Evolutionary conservation across 2,888 invertebrate species (phyloP), one percentile per base, ranked within the genome.

Genomic region (Cephus spinipes): DNA sequence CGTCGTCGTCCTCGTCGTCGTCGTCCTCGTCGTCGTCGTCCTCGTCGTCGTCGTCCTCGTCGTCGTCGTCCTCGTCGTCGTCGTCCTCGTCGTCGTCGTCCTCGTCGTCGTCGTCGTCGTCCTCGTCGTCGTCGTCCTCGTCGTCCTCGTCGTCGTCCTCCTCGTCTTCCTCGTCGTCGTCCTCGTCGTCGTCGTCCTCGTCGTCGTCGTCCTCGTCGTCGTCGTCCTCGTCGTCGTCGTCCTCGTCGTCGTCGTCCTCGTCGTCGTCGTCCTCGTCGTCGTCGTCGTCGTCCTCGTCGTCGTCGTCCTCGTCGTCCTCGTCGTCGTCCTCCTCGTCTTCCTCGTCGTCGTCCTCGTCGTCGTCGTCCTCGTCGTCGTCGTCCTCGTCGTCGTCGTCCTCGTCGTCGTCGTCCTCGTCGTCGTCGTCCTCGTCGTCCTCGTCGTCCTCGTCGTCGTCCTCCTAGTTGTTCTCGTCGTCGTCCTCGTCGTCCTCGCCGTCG

Each of bases 271-370:
- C 36, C 6, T n/a, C 11, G 23, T 6, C 32, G 9, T 6, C 68
- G 35, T 68, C 68, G 68, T 68, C 68, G 12, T 68, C 68, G 68
- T 68, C 68, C 12, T 68, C 68, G 12, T 68, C 68, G 68, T 68
- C 68, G 68, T 68, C 68, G 68, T 68, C 68, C 68, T 68, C 68
- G 68, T 68, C 68, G 68, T 68, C 68, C 68, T 68, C 68, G 68
- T 68, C 68, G 12, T 68, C n/a, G n/a, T n/a, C n/a, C n/a, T n/a
- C n/a, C n/a, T n/a, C n/a, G n/a, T n/a, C n/a, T n/a, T n/a, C n/a
- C 68, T 12, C 23, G 12, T 68, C 68, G 68, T 68, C 68, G 12
- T 68, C 68, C 12, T 68, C 68, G 68, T 68, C 68, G 12, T 68
- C 68, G 68, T 68, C 68, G n/a, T n/a, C n/a, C n/a, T n/a, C n/a